A percentile compares a stretch with the other conserved stretches of the same genome.
Conservation (phyloP, 2,888 invertebrate genomes). For the Cetonia aurata region DNA sequence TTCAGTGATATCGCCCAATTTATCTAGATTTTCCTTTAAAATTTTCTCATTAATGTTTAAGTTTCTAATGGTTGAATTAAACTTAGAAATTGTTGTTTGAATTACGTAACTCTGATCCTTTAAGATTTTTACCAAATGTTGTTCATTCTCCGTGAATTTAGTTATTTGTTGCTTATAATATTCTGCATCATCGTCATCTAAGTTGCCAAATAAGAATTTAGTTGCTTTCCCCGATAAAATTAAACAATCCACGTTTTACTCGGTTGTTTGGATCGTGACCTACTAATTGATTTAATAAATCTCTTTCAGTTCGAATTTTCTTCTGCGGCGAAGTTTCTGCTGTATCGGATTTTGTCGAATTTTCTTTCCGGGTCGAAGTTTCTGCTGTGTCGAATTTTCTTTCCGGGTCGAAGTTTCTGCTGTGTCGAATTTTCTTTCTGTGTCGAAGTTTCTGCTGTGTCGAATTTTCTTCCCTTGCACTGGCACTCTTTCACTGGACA, state of each 20-base stretch:
- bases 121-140: conserved; percentile 10
- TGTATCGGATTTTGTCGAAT: no score
- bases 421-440: no score
- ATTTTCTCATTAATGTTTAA: conserved; percentile 43
- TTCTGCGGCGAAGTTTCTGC: no score
- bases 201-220: conserved; percentile 42
- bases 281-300: no score
- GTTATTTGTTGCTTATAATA: conserved; percentile 42
- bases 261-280: conserved; percentile 13
- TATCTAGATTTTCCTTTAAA: conserved; percentile 33
- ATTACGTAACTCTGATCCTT: conserved; percentile 44
- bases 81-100: conserved; percentile 46
- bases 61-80: conserved; percentile 41
- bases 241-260: conserved; percentile 36
- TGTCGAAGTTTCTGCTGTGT: no score
- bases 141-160: conserved; percentile 30
- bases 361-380: no score
- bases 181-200: conserved; percentile 46
- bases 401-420: no score
- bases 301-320: no score
- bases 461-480: no score
- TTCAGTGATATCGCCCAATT: conserved; percentile 16
- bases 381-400: no score
- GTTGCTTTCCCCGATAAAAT: conserved; percentile 30
- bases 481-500: no score